Evolutionary conservation across 1,140 invertebrate species (phyloP), one percentile per base, ranked within the genome.

Genomic region (Conus ventricosus): DNA sequence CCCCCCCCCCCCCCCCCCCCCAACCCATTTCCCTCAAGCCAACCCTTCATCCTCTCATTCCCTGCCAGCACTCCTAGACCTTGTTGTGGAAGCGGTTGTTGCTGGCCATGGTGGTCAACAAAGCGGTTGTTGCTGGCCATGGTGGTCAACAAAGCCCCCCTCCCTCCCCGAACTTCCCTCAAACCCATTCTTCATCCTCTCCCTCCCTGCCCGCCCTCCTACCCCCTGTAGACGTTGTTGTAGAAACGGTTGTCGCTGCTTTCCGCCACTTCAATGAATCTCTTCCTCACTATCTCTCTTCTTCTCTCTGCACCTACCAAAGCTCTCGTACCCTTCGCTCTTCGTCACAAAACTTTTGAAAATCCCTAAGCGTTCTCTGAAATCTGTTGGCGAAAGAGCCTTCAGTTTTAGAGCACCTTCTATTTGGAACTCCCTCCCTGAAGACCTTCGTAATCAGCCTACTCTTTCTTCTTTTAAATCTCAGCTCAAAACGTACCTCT

Each of bases 171-270:
- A 60, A 8, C 57, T 39, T 63, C 60, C 17, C 60, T 75, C 71
- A 23, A 8, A 6, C 23, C 71, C 71, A 11, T 89, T 86, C 39
- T 39, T 39, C 39, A 39, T 20, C 67, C 3, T 20, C 23, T 23
- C 23, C 13, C 23, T 7, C 6, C 67, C 23, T 20, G 6, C 67
- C 67, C 1, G 10, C 20, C 67, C 67, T 71, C 67, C 57, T 11
- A 8, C 57, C 57, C 57, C 71, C 71, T 25, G n/a, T 75, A 75
- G 7, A 75, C 23, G 25, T 51, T 53, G 76, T 80, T 51, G 76
- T 39, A 17, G 76, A 51, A 39, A 88, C 95, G 94, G 25, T 27
- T 80, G 39, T 39, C 27, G 39, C 11, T 39, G n/a, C n/a, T n/a
- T n/a, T n/a, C n/a, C n/a, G n/a, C n/a, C n/a, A n/a, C n/a, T n/a